A percentile compares a stretch with the other conserved stretches of the same genome.
phyloP scores from a whole-genome alignment of 2,888 invertebrate genomes.

The Erebia ligea region DNA sequence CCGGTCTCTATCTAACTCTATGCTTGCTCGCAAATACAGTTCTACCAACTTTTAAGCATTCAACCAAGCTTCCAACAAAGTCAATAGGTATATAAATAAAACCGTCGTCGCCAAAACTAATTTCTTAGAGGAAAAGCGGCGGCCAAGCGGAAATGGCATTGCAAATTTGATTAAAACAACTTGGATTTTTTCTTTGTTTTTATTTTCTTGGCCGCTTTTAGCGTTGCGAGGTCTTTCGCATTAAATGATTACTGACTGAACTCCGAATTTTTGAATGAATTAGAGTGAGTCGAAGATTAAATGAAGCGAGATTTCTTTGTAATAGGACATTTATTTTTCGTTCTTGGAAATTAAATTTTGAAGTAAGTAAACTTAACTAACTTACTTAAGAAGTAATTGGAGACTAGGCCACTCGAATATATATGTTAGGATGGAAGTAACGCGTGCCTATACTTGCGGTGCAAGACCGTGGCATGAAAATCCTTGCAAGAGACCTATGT shows the following conservation, averaged over 20 bases:
- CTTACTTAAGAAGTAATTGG: too few relatives aligned
- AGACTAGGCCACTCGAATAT: too few relatives aligned
- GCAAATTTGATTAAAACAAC: constrained; percentile 40
- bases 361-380: background rate
- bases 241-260: constrained; percentile 21
- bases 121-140: constrained; percentile 36
- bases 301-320: background rate
- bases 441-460: too few relatives aligned
- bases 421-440: too few relatives aligned
- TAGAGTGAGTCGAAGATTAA: background rate
- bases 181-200: constrained; percentile 17
- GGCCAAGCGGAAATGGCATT: constrained; percentile 32
- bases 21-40: background rate
- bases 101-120: constrained; percentile 36
- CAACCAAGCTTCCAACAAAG: constrained; percentile 16
- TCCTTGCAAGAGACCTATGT: too few relatives aligned
- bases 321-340: background rate
- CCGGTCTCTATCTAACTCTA: background rate
- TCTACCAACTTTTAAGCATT: constrained; percentile 15
- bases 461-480: too few relatives aligned
- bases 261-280: constrained; percentile 1
- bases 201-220: constrained; percentile 17
- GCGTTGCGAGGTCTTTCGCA: constrained; percentile 19
- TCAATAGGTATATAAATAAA: constrained; percentile 13
- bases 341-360: background rate